Percentiles rank a stretch among this genome's conserved stretches.
Evolutionary conservation across 2,888 invertebrate genomes (phyloP).

Genomic region (Diploptera punctata): DNA sequence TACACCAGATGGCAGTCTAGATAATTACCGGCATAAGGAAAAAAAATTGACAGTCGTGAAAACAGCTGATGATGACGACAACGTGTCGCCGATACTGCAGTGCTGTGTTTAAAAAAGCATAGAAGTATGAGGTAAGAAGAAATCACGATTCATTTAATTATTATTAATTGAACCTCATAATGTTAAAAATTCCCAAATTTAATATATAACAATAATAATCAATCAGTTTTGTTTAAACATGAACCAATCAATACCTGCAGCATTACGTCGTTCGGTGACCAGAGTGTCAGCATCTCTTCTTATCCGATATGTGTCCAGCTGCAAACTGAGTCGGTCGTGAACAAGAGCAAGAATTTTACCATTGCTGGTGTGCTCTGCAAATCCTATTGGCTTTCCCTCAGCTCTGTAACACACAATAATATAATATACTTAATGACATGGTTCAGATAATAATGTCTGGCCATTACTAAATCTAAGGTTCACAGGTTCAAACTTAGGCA

Average conservation of each 20-base stretch:
- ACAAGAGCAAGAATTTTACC: constrained; percentile 53
- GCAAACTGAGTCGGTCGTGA: constrained; percentile 50
- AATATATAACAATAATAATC: not conserved
- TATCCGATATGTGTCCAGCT: constrained; percentile 24
- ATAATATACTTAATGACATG: not conserved
- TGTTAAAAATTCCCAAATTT: too few species aligned
- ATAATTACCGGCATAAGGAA: not conserved
- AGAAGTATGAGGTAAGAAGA: too few species aligned
- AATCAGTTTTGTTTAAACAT: not conserved
- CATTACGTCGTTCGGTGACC: not conserved
- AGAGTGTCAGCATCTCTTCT: not conserved
- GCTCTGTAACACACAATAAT: constrained; percentile 50
- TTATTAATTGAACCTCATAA: too few species aligned
- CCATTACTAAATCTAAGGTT: not conserved
- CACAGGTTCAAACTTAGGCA: not conserved
- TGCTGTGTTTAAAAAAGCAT: too few species aligned
- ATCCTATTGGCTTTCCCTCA: constrained; percentile 47
- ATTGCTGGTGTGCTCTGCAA: constrained; percentile 52
- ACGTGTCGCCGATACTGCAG: too few species aligned
- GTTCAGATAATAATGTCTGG: not conserved
- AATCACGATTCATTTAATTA: too few species aligned
- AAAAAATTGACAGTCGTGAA: too few species aligned
- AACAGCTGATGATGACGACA: too few species aligned
- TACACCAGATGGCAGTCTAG: too few species aligned
- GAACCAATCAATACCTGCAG: not conserved